These are phyloP conservation scores for Salminus brasiliensis DNA, from an alignment of 2,113 vertebrate genomes.

Conservation along the genomic window DNA sequence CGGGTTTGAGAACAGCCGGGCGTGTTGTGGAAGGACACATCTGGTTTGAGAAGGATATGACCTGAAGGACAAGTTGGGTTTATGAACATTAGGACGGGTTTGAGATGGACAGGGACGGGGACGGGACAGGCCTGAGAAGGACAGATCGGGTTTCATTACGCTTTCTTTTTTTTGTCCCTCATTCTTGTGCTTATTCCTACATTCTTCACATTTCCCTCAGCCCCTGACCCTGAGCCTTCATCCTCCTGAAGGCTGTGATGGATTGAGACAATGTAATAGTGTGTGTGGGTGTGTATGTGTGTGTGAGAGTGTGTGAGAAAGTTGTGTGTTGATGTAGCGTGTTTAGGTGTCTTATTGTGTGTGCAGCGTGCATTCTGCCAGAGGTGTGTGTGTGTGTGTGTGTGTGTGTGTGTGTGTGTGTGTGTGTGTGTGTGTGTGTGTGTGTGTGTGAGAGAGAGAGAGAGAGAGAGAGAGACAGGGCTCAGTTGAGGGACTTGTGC, in stretches of 20 bases:
- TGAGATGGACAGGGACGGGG: too few species aligned
- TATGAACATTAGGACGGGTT: too few species aligned
- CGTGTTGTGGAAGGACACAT: too few species aligned
- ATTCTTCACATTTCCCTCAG: background rate
- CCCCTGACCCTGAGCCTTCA: background rate
- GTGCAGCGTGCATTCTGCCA: background rate
- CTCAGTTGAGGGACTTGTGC: conserved; percentile 25
- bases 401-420: conserved; percentile 10
- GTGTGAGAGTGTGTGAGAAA: background rate
- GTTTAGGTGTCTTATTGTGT: background rate
- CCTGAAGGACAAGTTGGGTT: too few species aligned
- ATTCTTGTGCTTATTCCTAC: conserved; percentile 1
- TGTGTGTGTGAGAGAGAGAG: too few species aligned
- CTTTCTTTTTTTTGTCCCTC: background rate
- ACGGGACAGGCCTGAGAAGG: too few species aligned
- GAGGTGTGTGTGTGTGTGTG: background rate
- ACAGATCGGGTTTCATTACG: too few species aligned
- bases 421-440: conserved; percentile 2
- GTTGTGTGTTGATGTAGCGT: too few species aligned
- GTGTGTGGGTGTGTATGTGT: conserved; percentile 18
- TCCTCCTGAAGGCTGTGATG: background rate
- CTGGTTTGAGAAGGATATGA: too few species aligned
- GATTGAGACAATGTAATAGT: background rate
- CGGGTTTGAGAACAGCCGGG: too few species aligned
- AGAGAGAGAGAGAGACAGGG: background rate